phyloP scores from a whole-genome alignment of 2,888 invertebrate genomes.

The Melanargia galathea region DNA sequence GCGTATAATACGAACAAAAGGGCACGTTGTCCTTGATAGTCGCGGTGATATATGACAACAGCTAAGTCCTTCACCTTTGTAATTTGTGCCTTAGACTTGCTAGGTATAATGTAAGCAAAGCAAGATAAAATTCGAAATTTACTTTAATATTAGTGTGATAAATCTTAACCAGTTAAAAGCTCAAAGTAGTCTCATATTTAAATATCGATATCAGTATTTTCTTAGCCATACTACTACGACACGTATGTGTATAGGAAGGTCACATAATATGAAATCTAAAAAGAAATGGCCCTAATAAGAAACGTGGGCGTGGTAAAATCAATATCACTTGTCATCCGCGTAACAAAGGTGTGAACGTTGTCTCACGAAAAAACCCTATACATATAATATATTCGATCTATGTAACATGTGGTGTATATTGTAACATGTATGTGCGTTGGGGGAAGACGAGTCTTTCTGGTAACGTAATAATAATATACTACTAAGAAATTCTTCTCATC shows the following conservation, averaged over 20 bases:
- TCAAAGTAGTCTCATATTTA: too few species aligned
- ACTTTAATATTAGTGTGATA: too few species aligned
- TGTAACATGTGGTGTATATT: background rate
- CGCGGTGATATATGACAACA: conserved; percentile 43
- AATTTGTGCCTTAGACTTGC: background rate
- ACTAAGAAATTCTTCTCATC: background rate
- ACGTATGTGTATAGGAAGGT: too few species aligned
- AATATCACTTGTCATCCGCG: conserved; percentile 9
- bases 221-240: too few species aligned
- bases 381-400: background rate
- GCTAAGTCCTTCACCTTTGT: conserved; percentile 42
- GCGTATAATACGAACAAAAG: conserved; percentile 21
- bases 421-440: too few species aligned
- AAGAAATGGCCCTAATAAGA: conserved; percentile 1
- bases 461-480: background rate
- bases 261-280: background rate
- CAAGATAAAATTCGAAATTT: too few species aligned
- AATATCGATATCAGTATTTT: too few species aligned
- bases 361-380: conserved; percentile 2
- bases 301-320: conserved; percentile 9
- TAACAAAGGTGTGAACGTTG: conserved; percentile 12
- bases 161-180: too few species aligned
- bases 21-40: conserved; percentile 40
- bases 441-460: background rate
- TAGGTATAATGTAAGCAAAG: too few species aligned